These are phyloP conservation scores for Melanostoma mellinum DNA, from an alignment of 2,888 invertebrate species.

Conservation along the genomic window DNA sequence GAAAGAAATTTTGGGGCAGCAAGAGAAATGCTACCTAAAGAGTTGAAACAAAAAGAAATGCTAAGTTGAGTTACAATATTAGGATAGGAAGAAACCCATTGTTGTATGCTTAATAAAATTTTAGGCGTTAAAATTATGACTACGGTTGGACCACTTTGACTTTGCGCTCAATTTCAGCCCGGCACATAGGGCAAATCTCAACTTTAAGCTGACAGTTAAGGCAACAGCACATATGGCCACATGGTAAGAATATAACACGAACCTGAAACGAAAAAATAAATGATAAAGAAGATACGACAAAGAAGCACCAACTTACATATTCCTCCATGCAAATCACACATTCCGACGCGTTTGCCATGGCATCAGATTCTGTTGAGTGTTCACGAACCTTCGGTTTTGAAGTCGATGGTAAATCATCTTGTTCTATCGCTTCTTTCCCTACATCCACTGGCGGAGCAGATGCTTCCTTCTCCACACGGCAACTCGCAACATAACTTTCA, in stretches of 20 bases:
- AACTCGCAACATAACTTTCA: conserved; percentile 53
- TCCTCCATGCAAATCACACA: conserved; percentile 93
- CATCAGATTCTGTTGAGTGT: conserved; percentile 77
- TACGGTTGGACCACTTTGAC: conserved; percentile 86
- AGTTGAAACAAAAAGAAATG: conserved; percentile 42
- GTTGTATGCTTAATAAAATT: conserved; percentile 8
- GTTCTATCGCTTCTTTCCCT: conserved; percentile 27
- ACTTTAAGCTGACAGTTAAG: conserved; percentile 85
- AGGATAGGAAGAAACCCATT: conserved; percentile 45
- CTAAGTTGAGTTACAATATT: conserved; percentile 30
- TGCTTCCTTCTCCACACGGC: conserved; percentile 65
- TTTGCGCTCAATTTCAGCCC: conserved; percentile 87
- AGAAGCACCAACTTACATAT: conserved; percentile 82
- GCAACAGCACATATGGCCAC: conserved; percentile 94
- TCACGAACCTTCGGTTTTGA: conserved; percentile 76
- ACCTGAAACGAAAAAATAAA: conserved; percentile 82
- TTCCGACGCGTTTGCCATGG: conserved; percentile 83
- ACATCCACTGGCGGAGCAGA: conserved; percentile 75
- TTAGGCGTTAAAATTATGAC: conserved; percentile 70
- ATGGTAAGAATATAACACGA: conserved; percentile 91
- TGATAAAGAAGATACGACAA: not conserved
- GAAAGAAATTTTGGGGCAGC: conserved; percentile 24
- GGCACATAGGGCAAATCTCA: conserved; percentile 90
- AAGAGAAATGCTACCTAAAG: conserved; percentile 23
- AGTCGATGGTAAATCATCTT: conserved; percentile 59